phyloP scores from a whole-genome alignment of 2,797 vertebrate genomes.

The Coendou prehensilis region DNA sequence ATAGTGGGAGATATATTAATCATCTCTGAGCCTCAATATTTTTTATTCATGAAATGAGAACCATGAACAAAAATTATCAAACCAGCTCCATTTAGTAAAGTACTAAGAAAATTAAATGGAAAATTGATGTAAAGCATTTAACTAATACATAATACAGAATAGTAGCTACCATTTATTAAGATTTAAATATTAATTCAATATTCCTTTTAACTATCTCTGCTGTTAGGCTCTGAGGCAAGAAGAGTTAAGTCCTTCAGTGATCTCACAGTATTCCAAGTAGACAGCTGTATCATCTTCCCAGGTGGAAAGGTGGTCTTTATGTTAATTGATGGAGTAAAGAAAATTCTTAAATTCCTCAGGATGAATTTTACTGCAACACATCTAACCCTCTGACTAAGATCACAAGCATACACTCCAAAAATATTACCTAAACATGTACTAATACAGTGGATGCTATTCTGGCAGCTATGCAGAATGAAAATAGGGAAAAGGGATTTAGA shows the following conservation, averaged over 20 bases:
- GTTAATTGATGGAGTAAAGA: not conserved
- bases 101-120: not conserved
- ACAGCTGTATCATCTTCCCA: not conserved
- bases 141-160: not conserved
- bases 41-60: not conserved
- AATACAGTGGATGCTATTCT: not conserved
- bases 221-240: not conserved
- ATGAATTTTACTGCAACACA: not conserved
- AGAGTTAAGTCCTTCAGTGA: not conserved
- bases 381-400: not conserved
- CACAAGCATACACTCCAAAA: not conserved
- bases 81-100: not conserved
- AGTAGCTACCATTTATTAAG: not conserved
- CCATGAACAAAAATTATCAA: not conserved
- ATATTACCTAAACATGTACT: not conserved
- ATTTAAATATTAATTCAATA: not conserved
- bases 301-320: not conserved
- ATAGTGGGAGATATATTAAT: not conserved
- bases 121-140: not conserved
- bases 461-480: not conserved
- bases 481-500: no score
- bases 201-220: no score
- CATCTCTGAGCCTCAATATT: not conserved
- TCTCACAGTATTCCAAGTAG: not conserved
- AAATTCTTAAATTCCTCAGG: not conserved